Conservation (phyloP, 2,113 vertebrate species). For the Erinaceus europaeus region DNA sequence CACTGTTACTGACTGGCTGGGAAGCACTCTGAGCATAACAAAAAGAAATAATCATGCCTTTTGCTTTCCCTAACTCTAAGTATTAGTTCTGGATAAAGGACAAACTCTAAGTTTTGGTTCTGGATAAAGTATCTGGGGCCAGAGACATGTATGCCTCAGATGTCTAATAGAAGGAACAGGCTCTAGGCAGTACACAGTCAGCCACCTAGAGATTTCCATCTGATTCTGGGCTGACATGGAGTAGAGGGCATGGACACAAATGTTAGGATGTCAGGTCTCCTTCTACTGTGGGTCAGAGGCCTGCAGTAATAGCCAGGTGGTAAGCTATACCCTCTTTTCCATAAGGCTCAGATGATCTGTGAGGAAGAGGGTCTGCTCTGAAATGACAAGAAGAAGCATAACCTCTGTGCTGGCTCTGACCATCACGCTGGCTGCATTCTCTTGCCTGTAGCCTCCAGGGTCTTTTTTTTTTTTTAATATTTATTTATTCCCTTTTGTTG, state of each 20-base stretch:
- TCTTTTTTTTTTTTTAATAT: no score
- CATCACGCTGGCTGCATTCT: background rate
- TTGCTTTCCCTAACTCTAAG: background rate
- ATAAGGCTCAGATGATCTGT: background rate
- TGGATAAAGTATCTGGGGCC: background rate
- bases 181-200: background rate
- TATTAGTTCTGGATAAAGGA: conserved; percentile 9
- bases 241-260: background rate
- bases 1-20: background rate
- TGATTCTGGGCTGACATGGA: background rate
- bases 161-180: background rate
- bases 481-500: no score
- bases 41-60: background rate
- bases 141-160: background rate
- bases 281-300: background rate
- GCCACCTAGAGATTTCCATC: conserved; percentile 15
- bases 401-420: background rate
- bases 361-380: background rate
- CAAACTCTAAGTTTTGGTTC: background rate
- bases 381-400: background rate
- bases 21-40: background rate
- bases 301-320: background rate
- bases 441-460: background rate
- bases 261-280: background rate
- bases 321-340: background rate